Base-by-base conservation (phyloP, 1,140 invertebrate genomes). In the Lithobius niger region DNA sequence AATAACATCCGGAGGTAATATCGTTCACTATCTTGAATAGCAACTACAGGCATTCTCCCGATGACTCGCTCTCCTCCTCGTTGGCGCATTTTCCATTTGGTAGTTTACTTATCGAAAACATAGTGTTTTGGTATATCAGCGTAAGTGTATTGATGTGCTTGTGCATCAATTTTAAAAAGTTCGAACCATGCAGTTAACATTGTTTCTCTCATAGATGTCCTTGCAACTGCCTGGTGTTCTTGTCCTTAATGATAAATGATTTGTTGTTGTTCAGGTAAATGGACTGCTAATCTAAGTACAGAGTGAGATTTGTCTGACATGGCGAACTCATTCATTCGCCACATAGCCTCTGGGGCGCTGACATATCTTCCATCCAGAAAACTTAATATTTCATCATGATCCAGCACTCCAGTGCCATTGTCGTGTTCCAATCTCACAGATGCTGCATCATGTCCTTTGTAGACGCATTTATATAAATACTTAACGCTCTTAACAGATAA, bases 381-480 rank as follows among this genome's bases (percentile, higher is more conserved):
- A 50, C 3, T 16, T 26, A 13, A 16, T 26, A 27, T 50, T 50
- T 50, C 48, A 50, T 50, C 48, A 45, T 45, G 18, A n/a, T n/a
- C n/a, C n/a, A n/a, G n/a, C n/a, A n/a, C n/a, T n/a, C n/a, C n/a
- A n/a, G n/a, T n/a, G n/a, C n/a, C n/a, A n/a, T n/a, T n/a, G n/a
- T n/a, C n/a, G n/a, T n/a, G n/a, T n/a, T n/a, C n/a, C 19, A 45
- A 45, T 45, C 43, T 16, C 22, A 45, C 16, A 45, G 43, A 16
- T 45, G 43, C 43, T 6, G 16, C 16, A 19, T 45, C 43, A 45
- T 45, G 43, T 45, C 43, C 43, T 45, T 45, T 45, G 22, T 45
- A 45, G 6, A 45, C 43, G 43, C 22, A 45, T 45, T 45, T 45
- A 21, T 45, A 45, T 21, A 45, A 45, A 45, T 45, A 45, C 22